Base-by-base conservation (phyloP, 1,140 invertebrate species). In the Heliothis subflexa region DNA sequence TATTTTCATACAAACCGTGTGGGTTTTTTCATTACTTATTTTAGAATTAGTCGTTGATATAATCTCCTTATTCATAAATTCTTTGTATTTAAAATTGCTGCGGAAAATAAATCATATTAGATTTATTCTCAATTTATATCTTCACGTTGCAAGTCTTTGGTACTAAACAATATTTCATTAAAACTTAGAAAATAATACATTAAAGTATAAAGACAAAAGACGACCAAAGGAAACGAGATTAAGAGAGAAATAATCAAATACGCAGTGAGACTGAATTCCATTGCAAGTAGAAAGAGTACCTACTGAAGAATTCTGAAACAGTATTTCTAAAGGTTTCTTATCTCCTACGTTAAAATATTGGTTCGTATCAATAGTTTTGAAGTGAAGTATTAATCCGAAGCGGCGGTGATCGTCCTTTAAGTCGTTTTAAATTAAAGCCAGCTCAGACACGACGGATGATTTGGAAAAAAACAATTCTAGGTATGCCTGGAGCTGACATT, bases 371-470 rank as follows among this genome's bases (percentile, higher is more conserved):
- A 74, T 79, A 74, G 70, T 74, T 66, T 45, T 54, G 49, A 61
- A 21, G 25, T n/a, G 33, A 79, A 81, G 79, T 79, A 77, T 76
- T 88, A 89, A 88, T 86, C 84, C 82, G 21, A 28, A 73, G 52
- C 81, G 81, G 73, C 83, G 76, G 78, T 76, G 75, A 83, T 82
- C 82, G 76, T 47, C 74, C 81, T 68, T 40, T 82, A 88, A 90
- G 81, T 83, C 85, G 81, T 82, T 86, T 81, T 85, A 90, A 90
- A 90, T 90, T 88, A 88, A 90, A 90, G 86, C 78, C 83, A 82
- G 78, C 78, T 62, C 49, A 55, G 70, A 78, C 82, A 83, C 81
- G 79, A 64, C 59, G 47, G 45, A 64, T 62, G 49, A 64, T 72
- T 55, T 74, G 40, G 18, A 54, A 28, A n/a, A 50, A 76, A 64